Evolutionary conservation across 2,797 vertebrate species (phyloP), one percentile per base, ranked within the genome.

Genomic region (Anabacerthia variegaticeps): DNA sequence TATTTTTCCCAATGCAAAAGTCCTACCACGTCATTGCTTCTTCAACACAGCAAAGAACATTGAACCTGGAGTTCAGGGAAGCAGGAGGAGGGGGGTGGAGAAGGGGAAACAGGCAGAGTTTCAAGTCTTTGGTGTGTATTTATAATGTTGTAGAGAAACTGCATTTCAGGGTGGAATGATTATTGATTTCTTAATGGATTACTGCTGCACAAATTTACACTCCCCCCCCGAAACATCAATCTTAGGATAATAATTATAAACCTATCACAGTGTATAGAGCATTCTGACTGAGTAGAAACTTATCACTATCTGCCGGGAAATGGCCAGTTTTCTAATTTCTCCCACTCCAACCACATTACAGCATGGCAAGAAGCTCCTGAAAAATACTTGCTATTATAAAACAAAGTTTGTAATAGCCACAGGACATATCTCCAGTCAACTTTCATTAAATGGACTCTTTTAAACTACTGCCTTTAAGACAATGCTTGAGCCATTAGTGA

Each of bases 111-210:
- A 80, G 21, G 80, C 32, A 73, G 54, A 81, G 88, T 88, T 94
- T 97, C 85, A 94, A 91, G 85, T 78, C 94, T 88, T 97, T 69
- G 82, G 74, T 95, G 94, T 85, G 95, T 96, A 97, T 95, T 97
- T 97, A 94, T 97, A 97, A 97, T 91, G 85, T 89, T 91, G 95
- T 91, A 96, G 91, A 97, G 95, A 97, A 98, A 96, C 95, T 97
- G 96, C 95, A 88, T 96, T 97, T 97, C 97, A 97, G 91, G 94
- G 97, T 87, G 92, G 94, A 97, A 97, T 93, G 98, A 98, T 98
- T 98, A 98, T 98, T 98, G 98, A 98, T 98, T 98, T 97, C 97
- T 98, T 98, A 98, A 98, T 98, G 98, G 98, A 98, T 98, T 98
- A 97, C 97, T 94, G 94, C 97, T 97, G 97, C 96, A 96, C 96